These are phyloP conservation scores for Mus spretus DNA, from an alignment of 2,797 vertebrate species.

Conservation along the genomic window DNA sequence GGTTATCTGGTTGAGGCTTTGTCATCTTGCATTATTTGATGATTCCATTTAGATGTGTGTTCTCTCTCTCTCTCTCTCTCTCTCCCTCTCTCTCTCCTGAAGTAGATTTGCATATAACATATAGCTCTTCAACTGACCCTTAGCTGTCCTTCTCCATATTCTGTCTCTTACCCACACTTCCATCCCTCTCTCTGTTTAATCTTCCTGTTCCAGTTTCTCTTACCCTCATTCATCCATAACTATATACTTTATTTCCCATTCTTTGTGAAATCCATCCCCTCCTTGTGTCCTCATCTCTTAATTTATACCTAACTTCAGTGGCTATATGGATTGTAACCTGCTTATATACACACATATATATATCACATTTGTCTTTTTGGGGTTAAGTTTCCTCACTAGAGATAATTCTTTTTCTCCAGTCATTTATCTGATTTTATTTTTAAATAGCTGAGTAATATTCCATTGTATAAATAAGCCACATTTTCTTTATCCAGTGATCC, in stretches of 20 bases:
- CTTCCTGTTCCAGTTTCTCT: neutral
- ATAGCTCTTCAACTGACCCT: neutral
- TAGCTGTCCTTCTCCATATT: neutral
- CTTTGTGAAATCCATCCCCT: neutral
- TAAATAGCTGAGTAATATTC: neutral
- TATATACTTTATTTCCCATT: neutral
- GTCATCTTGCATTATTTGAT: neutral
- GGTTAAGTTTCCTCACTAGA: neutral
- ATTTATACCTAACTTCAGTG: neutral
- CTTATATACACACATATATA: neutral
- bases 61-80: too few species aligned
- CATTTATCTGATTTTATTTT: neutral
- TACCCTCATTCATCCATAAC: neutral
- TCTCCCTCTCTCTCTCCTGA: neutral
- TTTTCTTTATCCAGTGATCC: neutral
- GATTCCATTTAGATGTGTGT: neutral
- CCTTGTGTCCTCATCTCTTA: neutral
- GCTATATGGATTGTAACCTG: neutral
- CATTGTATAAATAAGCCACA: neutral
- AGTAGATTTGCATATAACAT: neutral
- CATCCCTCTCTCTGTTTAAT: neutral
- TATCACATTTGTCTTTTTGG: too few species aligned
- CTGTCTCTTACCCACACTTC: neutral
- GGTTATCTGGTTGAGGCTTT: neutral
- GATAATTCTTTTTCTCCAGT: neutral